These are phyloP conservation scores for Drosophila setosimentum DNA, from an alignment of 2,888 invertebrate genomes.

Conservation along the genomic window DNA sequence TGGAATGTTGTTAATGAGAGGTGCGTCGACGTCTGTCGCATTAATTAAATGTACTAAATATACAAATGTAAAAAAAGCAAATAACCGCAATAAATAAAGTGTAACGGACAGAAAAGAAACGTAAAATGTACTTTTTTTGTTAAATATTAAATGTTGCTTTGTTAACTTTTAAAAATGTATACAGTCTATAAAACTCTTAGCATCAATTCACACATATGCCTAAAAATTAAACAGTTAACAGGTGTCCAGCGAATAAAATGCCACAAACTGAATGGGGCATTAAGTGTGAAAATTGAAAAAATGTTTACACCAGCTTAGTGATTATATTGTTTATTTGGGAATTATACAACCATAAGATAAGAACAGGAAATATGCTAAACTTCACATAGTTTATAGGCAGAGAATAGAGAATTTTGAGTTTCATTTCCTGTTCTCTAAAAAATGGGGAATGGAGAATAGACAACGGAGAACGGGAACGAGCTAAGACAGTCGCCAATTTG, in stretches of 20 bases:
- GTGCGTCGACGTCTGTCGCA: slow-evolving; percentile 46
- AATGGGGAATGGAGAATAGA: slow-evolving; percentile 8
- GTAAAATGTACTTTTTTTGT: slow-evolving; percentile 4
- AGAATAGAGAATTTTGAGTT: slow-evolving; percentile 14
- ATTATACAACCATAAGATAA: neutral
- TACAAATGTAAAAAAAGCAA: slow-evolving; percentile 51
- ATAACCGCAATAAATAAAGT: slow-evolving; percentile 4
- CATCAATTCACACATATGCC: slow-evolving; percentile 31
- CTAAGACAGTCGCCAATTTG: slow-evolving; percentile 59
- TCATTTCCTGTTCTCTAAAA: slow-evolving; percentile 34
- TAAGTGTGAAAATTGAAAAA: slow-evolving; percentile 18
- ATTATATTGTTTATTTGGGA: neutral
- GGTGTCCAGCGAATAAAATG: neutral
- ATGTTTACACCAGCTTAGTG: neutral
- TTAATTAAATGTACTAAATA: slow-evolving; percentile 73
- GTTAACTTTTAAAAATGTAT: neutral
- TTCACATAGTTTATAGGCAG: neutral
- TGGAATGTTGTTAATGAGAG: slow-evolving; percentile 70
- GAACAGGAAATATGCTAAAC: slow-evolving; percentile 12
- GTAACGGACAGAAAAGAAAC: slow-evolving; percentile 1
- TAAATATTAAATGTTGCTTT: slow-evolving; percentile 3
- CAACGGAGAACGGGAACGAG: neutral
- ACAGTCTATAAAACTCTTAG: slow-evolving; percentile 6
- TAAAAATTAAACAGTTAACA: slow-evolving; percentile 8
- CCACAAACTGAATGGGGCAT: slow-evolving; percentile 18